Base-by-base conservation (phyloP, 2,797 vertebrate species). In the Xerus rutilus region DNA sequence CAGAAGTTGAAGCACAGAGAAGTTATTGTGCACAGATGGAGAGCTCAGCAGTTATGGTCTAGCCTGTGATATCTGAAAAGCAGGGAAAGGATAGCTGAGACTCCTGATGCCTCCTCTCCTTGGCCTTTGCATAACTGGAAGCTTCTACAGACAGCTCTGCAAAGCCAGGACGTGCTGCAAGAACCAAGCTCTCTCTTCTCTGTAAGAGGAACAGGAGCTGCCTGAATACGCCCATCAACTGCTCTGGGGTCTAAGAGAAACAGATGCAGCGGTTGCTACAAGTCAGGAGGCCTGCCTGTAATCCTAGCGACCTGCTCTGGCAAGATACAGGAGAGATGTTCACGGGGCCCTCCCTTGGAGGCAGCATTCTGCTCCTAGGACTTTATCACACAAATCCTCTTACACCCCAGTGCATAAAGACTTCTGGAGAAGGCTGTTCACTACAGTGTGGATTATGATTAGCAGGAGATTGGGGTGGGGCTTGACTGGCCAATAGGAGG, bases 301-400 rank as follows among this genome's bases (percentile, higher is more conserved):
- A 57, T 57, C 18, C 54, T 3, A 9, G 23, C 21, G 3, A 11
- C 59, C 23, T 62, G 57, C 67, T 30, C 72, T 15, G 35, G 49
- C 21, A 25, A 47, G 30, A 59, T 13, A 28, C 0, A 30, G 3
- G 0, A 67, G 78, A 62, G 17, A 21, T 20, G 59, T 59, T 52
- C 9, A 10, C 17, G 13, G 57, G 62, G 73, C 62, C 1, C 14
- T 76, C 18, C 15, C 59, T 92, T 86, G 49, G 54, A 95, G 21
- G 9, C 13, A 47, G 85, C 52, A 35, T 45, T 81, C 89, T 65
- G 45, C 76, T 89, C 84, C 76, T 92, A 76, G 72, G 70, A 57
- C 84, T 74, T 87, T 35, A 87, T 86, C 17, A 70, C 69, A 86
- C 72, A 72, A 74, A 78, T 78, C 43, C 82, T 69, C n/a, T 91